Evolutionary conservation across 2,888 invertebrate genomes (phyloP).

Genomic region (Caenorhabditis uteleia): DNA sequence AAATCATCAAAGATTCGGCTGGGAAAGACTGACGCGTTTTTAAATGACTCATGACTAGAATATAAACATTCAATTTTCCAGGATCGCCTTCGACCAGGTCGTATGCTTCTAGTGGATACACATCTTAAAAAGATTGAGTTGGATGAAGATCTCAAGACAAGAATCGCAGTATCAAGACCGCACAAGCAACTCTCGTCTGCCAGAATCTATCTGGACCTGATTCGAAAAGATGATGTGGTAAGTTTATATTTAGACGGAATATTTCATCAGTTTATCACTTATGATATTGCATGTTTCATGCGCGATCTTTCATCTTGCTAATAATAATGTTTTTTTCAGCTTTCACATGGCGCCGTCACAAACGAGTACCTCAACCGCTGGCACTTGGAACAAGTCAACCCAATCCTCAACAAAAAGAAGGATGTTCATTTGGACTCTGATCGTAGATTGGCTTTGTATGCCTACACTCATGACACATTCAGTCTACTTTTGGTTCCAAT

Average conservation of each 20-base stretch:
- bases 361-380: conserved; percentile 67
- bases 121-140: conserved; percentile 84
- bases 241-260: conserved; percentile 16
- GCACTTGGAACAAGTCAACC: conserved; percentile 52
- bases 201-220: conserved; percentile 66
- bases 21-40: not conserved
- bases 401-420: conserved; percentile 42
- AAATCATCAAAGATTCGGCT: no score
- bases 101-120: conserved; percentile 97
- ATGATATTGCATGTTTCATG: conserved; percentile 1
- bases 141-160: conserved; percentile 88
- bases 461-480: conserved; percentile 93
- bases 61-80: no score
- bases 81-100: conserved; percentile 95
- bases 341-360: conserved; percentile 68
- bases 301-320: not conserved
- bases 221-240: conserved; percentile 69
- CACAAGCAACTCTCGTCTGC: conserved; percentile 77
- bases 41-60: no score
- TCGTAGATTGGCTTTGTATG: conserved; percentile 85
- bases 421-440: conserved; percentile 75
- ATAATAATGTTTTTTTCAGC: conserved; percentile 42
- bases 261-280: not conserved
- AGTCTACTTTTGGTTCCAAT: conserved; percentile 92
- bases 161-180: conserved; percentile 86